Percentiles rank a stretch among this genome's conserved stretches.
Evolutionary conservation across 2,888 invertebrate genomes (phyloP).

Genomic region (Euphydryas editha): DNA sequence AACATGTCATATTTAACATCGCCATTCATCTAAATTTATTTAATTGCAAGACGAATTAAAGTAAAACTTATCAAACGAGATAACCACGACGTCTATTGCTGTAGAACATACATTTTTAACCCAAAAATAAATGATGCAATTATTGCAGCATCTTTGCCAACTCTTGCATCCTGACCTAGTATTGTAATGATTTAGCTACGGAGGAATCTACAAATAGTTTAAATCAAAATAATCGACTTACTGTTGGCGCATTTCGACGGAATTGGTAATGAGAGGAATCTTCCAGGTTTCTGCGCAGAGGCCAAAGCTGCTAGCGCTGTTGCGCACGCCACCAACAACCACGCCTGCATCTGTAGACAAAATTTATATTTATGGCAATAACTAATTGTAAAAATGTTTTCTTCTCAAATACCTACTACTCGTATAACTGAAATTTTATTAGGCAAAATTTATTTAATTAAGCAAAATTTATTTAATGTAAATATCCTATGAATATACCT

Average conservation of each 20-base stretch:
- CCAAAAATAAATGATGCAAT: constrained; percentile 10
- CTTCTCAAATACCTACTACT: too few relatives aligned
- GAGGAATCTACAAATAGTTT: neutral
- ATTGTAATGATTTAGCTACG: constrained; percentile 2
- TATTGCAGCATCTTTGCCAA: constrained; percentile 2
- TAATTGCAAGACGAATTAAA: neutral
- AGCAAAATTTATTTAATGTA: too few relatives aligned
- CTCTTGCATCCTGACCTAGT: constrained; percentile 13
- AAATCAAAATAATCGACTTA: constrained; percentile 81
- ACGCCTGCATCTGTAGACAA: constrained; percentile 87
- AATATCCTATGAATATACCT: too few relatives aligned
- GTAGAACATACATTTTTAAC: neutral
- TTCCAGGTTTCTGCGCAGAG: constrained; percentile 89
- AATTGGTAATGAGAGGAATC: constrained; percentile 92
- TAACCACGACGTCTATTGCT: neutral
- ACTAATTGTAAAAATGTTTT: neutral
- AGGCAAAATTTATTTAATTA: too few relatives aligned
- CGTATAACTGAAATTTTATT: too few relatives aligned
- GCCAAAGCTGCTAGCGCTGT: constrained; percentile 83
- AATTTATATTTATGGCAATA: neutral
- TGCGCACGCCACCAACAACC: constrained; percentile 83
- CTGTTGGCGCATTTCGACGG: constrained; percentile 92
- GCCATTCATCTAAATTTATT: too few relatives aligned
- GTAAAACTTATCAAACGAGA: neutral
- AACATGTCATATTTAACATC: too few relatives aligned